Evolutionary conservation across 1,140 invertebrate genomes (phyloP), one percentile per base, ranked within the genome.

Genomic region (Panulirus ornatus): DNA sequence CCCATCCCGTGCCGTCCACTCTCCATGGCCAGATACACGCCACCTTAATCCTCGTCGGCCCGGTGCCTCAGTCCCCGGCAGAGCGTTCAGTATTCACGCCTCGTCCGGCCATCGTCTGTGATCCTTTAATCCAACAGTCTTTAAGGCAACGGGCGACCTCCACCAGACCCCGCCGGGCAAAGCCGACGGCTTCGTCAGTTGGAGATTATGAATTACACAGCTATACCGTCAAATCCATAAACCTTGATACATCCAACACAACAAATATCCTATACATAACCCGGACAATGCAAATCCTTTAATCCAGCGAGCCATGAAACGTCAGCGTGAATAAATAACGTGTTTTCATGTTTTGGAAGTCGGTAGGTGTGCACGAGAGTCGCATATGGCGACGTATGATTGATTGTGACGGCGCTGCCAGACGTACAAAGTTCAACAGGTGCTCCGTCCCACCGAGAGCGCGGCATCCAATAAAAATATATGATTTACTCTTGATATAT

Each of bases 181-280:
- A 66, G n/a, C 58, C 22, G 58, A 66, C 58, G 30, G 16, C n/a
- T 66, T 1, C 58, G 58, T 66, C 58, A 66, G 1, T 27, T 66
- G n/a, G n/a, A 27, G 58, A 66, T 66, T 66, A 66, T 66, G 30
- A 66, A 66, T 66, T 66, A 66, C 58, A 30, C n/a, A 27, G 58
- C 5, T 27, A 30, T 27, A 66, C 58, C 58, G 3, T 30, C 58
- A 66, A 3, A 66, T 9, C 58, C 58, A 66, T 66, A 66, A 66
- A 66, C 30, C 58, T 66, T 66, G 30, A 66, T 66, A 66, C 0
- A 66, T 66, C 58, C 58, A 66, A 5, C 58, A 8, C 58, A 27
- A 66, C 58, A 66, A 66, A 66, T 66, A 66, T 66, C 27, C 3
- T 22, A 66, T 66, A 66, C 30, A 66, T 3, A 11, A 22, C n/a